Evolutionary conservation across 2,797 vertebrate species (phyloP).

Genomic region (Liasis olivaceus): DNA sequence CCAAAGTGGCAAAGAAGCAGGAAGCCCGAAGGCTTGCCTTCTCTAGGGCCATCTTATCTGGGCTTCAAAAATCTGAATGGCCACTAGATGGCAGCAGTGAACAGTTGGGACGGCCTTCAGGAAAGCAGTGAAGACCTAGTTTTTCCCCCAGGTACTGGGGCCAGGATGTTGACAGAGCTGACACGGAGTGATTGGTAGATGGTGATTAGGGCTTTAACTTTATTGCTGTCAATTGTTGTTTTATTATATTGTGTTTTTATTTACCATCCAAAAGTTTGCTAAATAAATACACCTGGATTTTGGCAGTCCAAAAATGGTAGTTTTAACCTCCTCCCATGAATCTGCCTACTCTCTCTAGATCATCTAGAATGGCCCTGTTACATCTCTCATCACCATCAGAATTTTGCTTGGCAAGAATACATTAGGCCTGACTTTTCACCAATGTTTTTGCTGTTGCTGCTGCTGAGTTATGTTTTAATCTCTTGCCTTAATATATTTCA

Average conservation of each 20-base stretch:
- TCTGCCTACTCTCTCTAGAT: not conserved
- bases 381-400: not conserved
- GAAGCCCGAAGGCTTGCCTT: not conserved
- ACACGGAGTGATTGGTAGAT: not conserved
- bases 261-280: not conserved
- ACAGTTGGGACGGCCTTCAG: not conserved
- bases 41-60: not conserved
- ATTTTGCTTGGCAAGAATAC: not conserved
- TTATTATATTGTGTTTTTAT: not conserved
- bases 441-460: not conserved
- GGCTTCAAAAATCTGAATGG: not conserved
- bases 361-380: not conserved
- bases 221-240: not conserved
- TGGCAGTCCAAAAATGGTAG: not conserved
- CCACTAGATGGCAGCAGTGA: not conserved
- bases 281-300: not conserved
- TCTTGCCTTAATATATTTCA: not conserved
- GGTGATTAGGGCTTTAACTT: not conserved
- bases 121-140: not conserved
- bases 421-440: not conserved
- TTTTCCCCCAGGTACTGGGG: not conserved
- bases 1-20: not conserved
- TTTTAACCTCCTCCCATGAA: not conserved
- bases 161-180: not conserved
- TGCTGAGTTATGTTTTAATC: not conserved